Evolutionary conservation across 2,888 invertebrate genomes (phyloP), one percentile per base, ranked within the genome.

Genomic region (Nomada goodeniana): DNA sequence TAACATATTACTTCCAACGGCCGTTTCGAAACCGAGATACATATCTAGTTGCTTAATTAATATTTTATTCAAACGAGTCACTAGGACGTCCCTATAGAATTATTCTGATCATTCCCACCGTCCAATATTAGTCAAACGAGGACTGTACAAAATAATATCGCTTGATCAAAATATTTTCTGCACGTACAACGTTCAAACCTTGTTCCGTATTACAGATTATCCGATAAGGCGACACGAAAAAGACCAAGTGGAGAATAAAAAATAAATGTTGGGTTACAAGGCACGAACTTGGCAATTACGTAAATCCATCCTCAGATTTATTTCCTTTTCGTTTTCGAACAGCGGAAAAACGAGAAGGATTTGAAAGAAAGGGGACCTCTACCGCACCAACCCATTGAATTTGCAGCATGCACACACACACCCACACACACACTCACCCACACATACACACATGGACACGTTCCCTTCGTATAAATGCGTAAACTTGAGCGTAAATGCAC

Each of bases 401-500:
- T 81, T 63, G 36, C 81, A 50, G 69, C 36, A 55, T 63, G 44
- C 18, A 23, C 13, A 18, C 23, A 50, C 55, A 2, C 15, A 18
- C 50, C 11, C 50, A 11, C 47, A 3, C 60, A n/a, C 47, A 29
- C 44, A 26, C 15, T 20, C 50, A 13, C 50, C 11, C 36, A 3
- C 60, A n/a, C 47, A 20, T 52, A 15, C 13, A 18, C 4, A 3
- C 63, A 20, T 18, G 59, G 36, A 11, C 59, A 36, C 26, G 52
- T 61, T 52, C 42, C 70, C 69, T 70, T 67, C 74, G 64, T 55
- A 76, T 55, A 78, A 78, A 81, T 72, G 82, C 76, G 82, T 75
- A 76, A 83, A n/a, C 74, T 85, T 78, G 44, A 81, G 72, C 76
- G 85, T 80, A 78, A 77, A 81, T 85, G 79, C 70, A 72, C 76